Evolutionary conservation across 2,888 invertebrate genomes (phyloP).

Genomic region (Tortrix viridana): DNA sequence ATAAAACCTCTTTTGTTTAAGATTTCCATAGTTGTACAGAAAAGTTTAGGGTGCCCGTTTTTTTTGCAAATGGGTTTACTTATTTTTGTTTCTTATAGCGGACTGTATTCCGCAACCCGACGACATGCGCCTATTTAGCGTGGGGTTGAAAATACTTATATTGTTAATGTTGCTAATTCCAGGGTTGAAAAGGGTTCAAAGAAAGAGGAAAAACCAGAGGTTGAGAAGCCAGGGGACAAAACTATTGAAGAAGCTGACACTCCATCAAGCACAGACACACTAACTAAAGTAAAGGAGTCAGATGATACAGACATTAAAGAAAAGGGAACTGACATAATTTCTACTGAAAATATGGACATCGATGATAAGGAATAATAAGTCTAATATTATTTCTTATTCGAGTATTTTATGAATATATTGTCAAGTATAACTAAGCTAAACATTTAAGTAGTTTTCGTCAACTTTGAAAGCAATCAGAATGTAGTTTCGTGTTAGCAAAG

Average conservation of each 20-base stretch:
- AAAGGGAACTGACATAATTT: constrained; percentile 50
- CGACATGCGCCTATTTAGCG: too few species aligned
- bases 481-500: too few species aligned
- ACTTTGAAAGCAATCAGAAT: too few species aligned
- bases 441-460: constrained; percentile 12
- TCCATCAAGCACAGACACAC: constrained; percentile 31
- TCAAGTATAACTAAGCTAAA: constrained; percentile 26
- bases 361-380: constrained; percentile 61
- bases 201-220: constrained; percentile 43
- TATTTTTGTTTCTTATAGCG: too few species aligned
- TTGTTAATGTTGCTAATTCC: constrained; percentile 26
- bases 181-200: constrained; percentile 53
- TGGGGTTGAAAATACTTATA: too few species aligned
- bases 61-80: too few species aligned
- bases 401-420: constrained; percentile 21
- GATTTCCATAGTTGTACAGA: too few species aligned
- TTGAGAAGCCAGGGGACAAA: constrained; percentile 25
- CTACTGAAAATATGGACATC: constrained; percentile 63
- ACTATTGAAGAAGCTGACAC: constrained; percentile 26
- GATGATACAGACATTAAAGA: constrained; percentile 32
- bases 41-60: too few species aligned
- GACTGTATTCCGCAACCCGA: too few species aligned
- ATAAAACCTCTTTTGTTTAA: too few species aligned
- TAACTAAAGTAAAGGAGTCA: constrained; percentile 40
- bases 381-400: constrained; percentile 2